phyloP scores from a whole-genome alignment of 2,797 vertebrate genomes.

The Cirrhinus mrigala region DNA sequence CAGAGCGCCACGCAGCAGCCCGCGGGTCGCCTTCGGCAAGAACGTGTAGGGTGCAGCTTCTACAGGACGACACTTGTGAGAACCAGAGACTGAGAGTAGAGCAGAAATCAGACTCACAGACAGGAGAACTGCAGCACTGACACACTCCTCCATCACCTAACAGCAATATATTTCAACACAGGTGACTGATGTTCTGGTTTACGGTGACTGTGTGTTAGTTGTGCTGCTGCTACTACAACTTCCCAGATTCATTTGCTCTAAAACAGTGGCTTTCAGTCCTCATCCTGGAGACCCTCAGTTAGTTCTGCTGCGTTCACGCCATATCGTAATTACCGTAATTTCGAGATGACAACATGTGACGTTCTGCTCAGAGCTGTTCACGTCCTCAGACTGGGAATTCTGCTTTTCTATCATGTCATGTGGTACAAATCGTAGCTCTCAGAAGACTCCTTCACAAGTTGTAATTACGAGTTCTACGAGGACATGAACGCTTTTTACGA shows the following conservation, averaged over 20 bases:
- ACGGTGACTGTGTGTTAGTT: too few relatives aligned
- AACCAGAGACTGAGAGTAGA: neutral
- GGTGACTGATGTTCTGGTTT: neutral
- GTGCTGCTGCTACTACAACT: neutral
- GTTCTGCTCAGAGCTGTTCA: too few relatives aligned
- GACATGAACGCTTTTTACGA: too few relatives aligned
- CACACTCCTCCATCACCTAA: neutral
- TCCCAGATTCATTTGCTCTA: neutral
- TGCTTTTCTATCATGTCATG: too few relatives aligned
- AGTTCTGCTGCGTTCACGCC: too few relatives aligned
- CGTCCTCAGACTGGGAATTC: too few relatives aligned
- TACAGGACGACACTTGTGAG: neutral
- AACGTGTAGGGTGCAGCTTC: constrained; percentile 53
- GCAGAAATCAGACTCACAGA: neutral
- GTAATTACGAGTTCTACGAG: too few relatives aligned
- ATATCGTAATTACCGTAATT: too few relatives aligned
- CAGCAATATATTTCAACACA: neutral
- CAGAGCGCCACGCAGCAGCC: constrained; percentile 56
- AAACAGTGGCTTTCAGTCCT: neutral
- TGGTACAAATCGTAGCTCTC: too few relatives aligned
- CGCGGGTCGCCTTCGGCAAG: constrained; percentile 74
- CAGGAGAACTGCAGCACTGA: neutral
- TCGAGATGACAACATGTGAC: too few relatives aligned
- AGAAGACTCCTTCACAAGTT: too few relatives aligned
- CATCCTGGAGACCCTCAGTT: neutral